Base-by-base conservation (phyloP, 2,888 invertebrate species). In the Phengaris arion region DNA sequence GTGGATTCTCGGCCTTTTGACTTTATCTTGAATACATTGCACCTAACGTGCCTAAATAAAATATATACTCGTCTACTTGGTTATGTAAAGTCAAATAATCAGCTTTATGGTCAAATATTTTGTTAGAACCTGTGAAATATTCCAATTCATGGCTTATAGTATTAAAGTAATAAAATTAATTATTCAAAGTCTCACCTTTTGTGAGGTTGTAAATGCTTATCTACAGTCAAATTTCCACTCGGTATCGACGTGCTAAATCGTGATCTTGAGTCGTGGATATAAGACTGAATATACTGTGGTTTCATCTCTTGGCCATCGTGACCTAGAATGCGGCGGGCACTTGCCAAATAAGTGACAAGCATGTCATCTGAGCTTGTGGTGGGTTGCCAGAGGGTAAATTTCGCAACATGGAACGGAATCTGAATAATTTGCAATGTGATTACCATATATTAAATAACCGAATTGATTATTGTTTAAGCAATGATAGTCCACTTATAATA, bases 271-370 rank as follows among this genome's bases (percentile, higher is more conserved):
- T 69, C 70, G 10, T 76, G 22, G 59, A 22, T 5, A 48, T 51
- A 79, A 74, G 76, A 74, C 76, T 75, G 48, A 64, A 74, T 76
- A 64, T 79, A 46, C 52, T 59, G 74, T 55, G 46, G 45, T 74
- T 64, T 15, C n/a, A 6, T 35, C 48, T 78, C 74, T 77, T 78
- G 79, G 78, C 77, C 77, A 77, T 79, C 75, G 77, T 89, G 92
- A 88, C 93, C 93, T 85, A 93, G 93, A 92, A 93, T 92, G 89
- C 87, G 86, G 77, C 80, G 79, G 79, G 83, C 79, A 83, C 87
- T 85, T 92, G 92, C 93, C 93, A 93, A 93, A 91, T 91, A 89
- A 91, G 90, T 88, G 90, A 89, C 90, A 87, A 86, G 88, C 87
- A 85, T 89, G 90, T 90, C 91, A 91, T 87, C 89, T 87, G 83